phyloP scores from a whole-genome alignment of 1,140 invertebrate species.

The Ridgeia piscesae region DNA sequence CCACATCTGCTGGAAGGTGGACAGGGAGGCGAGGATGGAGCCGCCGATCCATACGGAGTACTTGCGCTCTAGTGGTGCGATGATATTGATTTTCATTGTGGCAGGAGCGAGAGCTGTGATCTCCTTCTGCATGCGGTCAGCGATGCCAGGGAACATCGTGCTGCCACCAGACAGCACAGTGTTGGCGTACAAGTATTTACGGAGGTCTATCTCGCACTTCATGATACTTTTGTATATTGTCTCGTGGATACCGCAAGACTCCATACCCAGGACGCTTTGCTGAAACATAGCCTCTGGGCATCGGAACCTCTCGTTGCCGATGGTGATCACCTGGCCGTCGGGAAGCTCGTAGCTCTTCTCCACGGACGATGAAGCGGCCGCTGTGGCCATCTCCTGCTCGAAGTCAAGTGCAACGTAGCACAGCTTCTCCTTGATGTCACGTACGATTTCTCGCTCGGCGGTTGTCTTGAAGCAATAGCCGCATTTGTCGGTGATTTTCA shows the following conservation, averaged over 20 bases:
- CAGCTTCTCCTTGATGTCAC: slow-evolving; percentile 84
- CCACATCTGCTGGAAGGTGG: slow-evolving; percentile 70
- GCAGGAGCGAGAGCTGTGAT: slow-evolving; percentile 41
- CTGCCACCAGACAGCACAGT: slow-evolving; percentile 88
- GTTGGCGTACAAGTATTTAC: slow-evolving; percentile 66
- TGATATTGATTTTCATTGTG: slow-evolving; percentile 67
- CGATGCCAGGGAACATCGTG: slow-evolving; percentile 83
- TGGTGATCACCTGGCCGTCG: slow-evolving; percentile 81
- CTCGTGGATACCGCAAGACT: slow-evolving; percentile 91
- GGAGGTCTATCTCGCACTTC: slow-evolving; percentile 93
- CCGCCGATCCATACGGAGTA: slow-evolving; percentile 67
- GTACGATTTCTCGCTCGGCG: slow-evolving; percentile 92
- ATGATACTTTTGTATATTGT: slow-evolving; percentile 94
- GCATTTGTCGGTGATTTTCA: slow-evolving; percentile 94
- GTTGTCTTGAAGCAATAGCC: slow-evolving; percentile 95
- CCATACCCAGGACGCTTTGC: slow-evolving; percentile 91
- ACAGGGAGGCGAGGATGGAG: slow-evolving; percentile 66
- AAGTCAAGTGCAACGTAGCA: slow-evolving; percentile 86
- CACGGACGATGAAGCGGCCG: slow-evolving; percentile 64
- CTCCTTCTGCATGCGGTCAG: slow-evolving; percentile 41
- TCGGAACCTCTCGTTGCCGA: slow-evolving; percentile 95
- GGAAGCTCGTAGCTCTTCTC: slow-evolving; percentile 59
- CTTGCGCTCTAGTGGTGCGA: slow-evolving; percentile 64
- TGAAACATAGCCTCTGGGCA: slow-evolving; percentile 96
- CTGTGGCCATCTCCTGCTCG: slow-evolving; percentile 87